Conservation (phyloP, 2,888 invertebrate genomes). For the Eupithecia centaureata region DNA sequence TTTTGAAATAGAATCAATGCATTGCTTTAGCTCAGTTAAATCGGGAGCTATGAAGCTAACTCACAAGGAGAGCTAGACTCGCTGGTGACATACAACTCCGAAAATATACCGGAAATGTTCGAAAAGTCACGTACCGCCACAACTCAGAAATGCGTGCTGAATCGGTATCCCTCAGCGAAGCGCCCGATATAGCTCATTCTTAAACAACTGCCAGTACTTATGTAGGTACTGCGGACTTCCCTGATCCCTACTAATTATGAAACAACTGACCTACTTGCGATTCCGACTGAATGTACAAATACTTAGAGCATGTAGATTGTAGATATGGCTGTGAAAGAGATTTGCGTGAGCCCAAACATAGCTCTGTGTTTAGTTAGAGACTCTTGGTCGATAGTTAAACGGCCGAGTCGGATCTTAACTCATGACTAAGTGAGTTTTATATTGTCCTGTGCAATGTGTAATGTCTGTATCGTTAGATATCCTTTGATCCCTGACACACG, state of each 20-base stretch:
- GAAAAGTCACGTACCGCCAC: conserved; percentile 16
- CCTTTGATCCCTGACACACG: neutral
- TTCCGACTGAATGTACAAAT: conserved; percentile 48
- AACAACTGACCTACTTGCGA: conserved; percentile 45
- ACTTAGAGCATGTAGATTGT: conserved; percentile 29
- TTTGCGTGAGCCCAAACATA: conserved; percentile 10
- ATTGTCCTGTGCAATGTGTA: too few relatives aligned
- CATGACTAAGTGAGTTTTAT: too few relatives aligned
- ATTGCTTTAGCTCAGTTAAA: neutral
- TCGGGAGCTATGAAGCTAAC: neutral
- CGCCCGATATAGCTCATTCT: conserved; percentile 26
- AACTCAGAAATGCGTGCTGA: conserved; percentile 14
- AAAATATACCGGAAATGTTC: conserved; percentile 11
- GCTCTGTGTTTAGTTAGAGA: neutral
- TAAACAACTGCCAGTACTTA: conserved; percentile 16
- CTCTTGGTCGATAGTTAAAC: neutral
- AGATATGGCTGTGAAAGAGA: conserved; percentile 20
- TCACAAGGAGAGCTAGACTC: neutral
- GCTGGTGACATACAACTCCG: conserved; percentile 7
- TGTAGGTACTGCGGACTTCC: conserved; percentile 14
- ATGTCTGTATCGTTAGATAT: neutral
- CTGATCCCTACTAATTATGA: conserved; percentile 26
- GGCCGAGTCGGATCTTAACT: neutral
- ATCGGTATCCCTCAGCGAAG: conserved; percentile 28
- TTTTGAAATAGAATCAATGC: neutral